Base-by-base conservation (phyloP, 1,140 invertebrate genomes). In the Lasioglossum albipes region DNA sequence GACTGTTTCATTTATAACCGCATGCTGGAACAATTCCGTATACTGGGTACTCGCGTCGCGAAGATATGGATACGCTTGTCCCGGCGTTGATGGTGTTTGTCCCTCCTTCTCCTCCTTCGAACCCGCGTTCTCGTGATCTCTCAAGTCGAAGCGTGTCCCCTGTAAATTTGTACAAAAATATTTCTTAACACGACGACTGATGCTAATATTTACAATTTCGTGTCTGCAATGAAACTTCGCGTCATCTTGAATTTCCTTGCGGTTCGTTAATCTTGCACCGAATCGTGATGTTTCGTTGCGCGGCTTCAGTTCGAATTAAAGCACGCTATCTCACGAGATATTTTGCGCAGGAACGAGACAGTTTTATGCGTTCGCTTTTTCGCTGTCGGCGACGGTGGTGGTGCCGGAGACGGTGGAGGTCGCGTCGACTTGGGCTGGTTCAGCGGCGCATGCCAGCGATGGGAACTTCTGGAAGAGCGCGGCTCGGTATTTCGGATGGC, bases 401-500 rank as follows among this genome's bases (percentile, higher is more conserved):
- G 90, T 91, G 22, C 91, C 91, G 18, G 91, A 92, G 27, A 87
- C 89, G 0, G 92, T 92, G 2, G 91, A 92, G 7, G 88, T 84
- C 22, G 91, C 87, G 61, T 92, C 92, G 36, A 84, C 73, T 20
- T 73, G 16, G 61, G 75, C 36, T 27, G 76, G 22, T 0, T 85
- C 85, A 0, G 90, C 78, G 69, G 93, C 91, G 87, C 96, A 96
- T 18, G 94, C 94, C 85, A 96, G 92, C 80, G 94, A 95, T 81
- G 96, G 96, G 91, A 96, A 96, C 90, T 95, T 96, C 91, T 95
- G 94, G 81, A 95, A 94, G 62, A 97, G 91, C 64, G 96, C 96
- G 82, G 95, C 92, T 86, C 96, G 94, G 89, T 97, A 97, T 89
- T 96, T 96, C 31, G 96, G 96, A 94, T 97, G 96, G 88, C 96